Evolutionary conservation across 2,113 vertebrate genomes (phyloP).

Genomic region (Pollimyrus isidori): DNA sequence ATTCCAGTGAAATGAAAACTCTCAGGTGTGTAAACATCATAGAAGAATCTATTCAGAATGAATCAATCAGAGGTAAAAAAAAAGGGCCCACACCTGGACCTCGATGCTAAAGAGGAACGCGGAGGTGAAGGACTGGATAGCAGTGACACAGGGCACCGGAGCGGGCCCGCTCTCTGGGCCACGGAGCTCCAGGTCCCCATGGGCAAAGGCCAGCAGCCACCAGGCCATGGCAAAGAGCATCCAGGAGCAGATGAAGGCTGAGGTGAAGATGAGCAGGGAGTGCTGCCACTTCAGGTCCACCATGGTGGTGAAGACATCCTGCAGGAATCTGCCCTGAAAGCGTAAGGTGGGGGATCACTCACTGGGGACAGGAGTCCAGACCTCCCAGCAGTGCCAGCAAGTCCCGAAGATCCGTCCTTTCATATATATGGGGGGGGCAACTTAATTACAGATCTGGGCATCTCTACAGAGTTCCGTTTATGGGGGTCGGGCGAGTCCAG

Average conservation of each 20-base stretch:
- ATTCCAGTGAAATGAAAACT: neutral
- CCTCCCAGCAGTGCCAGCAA: neutral
- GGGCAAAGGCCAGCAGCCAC: slow-evolving; percentile 74
- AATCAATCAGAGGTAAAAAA: neutral
- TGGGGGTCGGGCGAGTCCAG: neutral
- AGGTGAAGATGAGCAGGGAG: slow-evolving; percentile 72
- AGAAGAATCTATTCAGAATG: neutral
- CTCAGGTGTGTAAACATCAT: neutral
- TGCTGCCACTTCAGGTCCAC: slow-evolving; percentile 76
- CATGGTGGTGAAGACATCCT: slow-evolving; percentile 76
- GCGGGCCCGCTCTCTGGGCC: slow-evolving; percentile 33
- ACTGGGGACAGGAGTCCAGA: neutral
- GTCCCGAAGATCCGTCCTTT: neutral
- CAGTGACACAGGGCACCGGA: slow-evolving; percentile 65
- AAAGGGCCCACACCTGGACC: slow-evolving; percentile 58
- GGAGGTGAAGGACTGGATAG: slow-evolving; percentile 71
- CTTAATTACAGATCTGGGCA: neutral
- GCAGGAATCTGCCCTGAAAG: slow-evolving; percentile 65
- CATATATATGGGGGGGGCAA: neutral
- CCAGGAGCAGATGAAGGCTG: slow-evolving; percentile 74
- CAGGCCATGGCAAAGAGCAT: slow-evolving; percentile 74
- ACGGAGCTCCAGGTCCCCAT: slow-evolving; percentile 64
- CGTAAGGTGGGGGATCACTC: neutral
- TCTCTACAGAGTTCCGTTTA: neutral
- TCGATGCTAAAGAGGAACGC: slow-evolving; percentile 77